A percentile compares a stretch with the other conserved stretches of the same genome.
phyloP scores from a whole-genome alignment of 1,140 invertebrate genomes.

The Achatina immaculata region DNA sequence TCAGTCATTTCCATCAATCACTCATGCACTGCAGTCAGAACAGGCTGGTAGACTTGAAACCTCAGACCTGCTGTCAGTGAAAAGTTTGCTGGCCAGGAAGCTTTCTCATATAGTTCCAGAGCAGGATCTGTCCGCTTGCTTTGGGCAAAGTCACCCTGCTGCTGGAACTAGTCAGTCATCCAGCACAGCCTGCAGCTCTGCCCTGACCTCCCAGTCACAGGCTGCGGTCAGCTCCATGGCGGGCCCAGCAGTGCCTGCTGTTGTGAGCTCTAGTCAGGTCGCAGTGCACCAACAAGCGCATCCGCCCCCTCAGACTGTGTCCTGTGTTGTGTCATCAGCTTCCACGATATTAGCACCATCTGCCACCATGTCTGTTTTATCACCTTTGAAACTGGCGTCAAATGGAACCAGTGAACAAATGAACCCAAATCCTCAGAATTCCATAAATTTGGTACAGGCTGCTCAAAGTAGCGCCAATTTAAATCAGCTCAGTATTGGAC shows the following conservation, averaged over 20 bases:
- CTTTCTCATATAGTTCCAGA: conserved; percentile 71
- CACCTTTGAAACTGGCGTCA: background rate
- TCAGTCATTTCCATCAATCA: conserved; percentile 43
- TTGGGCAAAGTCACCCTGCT: conserved; percentile 17
- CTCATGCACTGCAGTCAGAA: conserved; percentile 46
- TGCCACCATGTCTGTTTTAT: background rate
- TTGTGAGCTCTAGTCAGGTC: conserved; percentile 26
- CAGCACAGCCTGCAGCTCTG: background rate
- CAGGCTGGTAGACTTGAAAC: background rate
- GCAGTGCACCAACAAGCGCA: background rate
- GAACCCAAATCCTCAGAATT: background rate
- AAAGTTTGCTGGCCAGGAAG: conserved; percentile 88
- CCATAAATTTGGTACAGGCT: background rate
- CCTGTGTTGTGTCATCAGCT: background rate
- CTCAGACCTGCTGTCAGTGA: conserved; percentile 70
- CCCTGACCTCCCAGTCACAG: background rate
- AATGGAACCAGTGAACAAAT: background rate
- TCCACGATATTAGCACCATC: background rate
- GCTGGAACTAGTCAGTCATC: background rate
- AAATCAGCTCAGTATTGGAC: background rate
- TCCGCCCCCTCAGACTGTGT: background rate
- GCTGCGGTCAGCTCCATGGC: background rate
- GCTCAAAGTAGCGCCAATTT: background rate
- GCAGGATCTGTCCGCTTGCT: conserved; percentile 3
- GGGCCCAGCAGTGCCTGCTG: background rate